These are phyloP conservation scores for Danionella dracula DNA, from an alignment of 2,797 vertebrate genomes.

Conservation along the genomic window DNA sequence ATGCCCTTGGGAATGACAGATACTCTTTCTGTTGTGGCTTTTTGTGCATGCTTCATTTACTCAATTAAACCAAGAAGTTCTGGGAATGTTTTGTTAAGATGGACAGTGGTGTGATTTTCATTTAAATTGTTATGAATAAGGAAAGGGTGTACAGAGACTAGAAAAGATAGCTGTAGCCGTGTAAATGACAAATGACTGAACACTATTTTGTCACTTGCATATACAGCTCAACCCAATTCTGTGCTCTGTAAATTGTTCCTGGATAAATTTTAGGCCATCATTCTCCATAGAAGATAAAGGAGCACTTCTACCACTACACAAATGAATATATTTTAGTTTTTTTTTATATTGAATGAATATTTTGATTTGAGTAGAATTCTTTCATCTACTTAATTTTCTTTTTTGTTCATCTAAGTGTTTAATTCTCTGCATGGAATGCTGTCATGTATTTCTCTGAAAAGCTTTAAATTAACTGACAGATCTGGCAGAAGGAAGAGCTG, in stretches of 20 bases:
- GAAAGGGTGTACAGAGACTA: background rate
- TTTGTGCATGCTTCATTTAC: conserved; percentile 14
- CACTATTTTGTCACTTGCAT: conserved; percentile 10
- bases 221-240: background rate
- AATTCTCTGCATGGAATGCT: background rate
- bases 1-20: background rate
- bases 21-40: background rate
- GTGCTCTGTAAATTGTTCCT: background rate
- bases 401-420: background rate
- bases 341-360: background rate
- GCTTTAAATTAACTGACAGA: background rate
- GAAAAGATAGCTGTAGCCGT: conserved; percentile 23
- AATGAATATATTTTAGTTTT: background rate
- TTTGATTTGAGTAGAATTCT: background rate
- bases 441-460: background rate
- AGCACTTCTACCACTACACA: background rate
- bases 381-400: background rate
- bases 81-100: background rate
- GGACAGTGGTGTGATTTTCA: background rate
- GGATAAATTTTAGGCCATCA: conserved; percentile 11
- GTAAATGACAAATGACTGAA: conserved; percentile 38
- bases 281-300: background rate
- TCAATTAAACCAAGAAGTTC: conserved; percentile 1
- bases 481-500: background rate
- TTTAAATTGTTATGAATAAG: background rate